Evolutionary conservation across 2,113 vertebrate genomes (phyloP), one percentile per base, ranked within the genome.

Genomic region (Loxodonta africana): DNA sequence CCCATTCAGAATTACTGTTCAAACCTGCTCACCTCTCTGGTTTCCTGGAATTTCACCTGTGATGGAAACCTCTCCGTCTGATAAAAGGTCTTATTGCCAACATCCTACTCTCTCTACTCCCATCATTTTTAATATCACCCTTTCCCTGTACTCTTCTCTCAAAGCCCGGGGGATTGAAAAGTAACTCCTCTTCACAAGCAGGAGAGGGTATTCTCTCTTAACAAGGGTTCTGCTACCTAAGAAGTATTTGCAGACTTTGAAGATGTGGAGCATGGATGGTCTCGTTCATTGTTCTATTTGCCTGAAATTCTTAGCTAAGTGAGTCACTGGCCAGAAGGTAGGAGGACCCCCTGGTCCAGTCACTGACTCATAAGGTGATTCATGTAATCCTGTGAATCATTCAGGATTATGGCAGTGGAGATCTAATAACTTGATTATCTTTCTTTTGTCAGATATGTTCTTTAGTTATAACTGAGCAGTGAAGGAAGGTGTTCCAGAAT

Each of bases 401-500:
- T 96, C 67, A 83, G 51, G 17, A 65, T 91, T 88, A 41, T 2
- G 57, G 53, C 33, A 80, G 51, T 41, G 26, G 15, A 80, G 0
- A 11, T 84, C 26, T 78, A 30, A 80, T 83, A 88, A 71, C 15
- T n/a, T 28, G 23, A 88, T 93, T 48, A 18, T 14, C 28, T 33
- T 8, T 33, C 12, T 81, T 92, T 84, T 82, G 88, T 91, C 33
- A 86, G 73, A 83, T 63, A 80, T 0, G 2, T 89, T 87, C 28
- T 93, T 14, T 91, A 67, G 18, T 51, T 71, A 26, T 69, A 69
- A 89, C 10, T 81, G 74, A 95, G 18, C 3, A 96, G 51, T 89
- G 33, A 92, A 89, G 83, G 67, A 90, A 93, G 71, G 67, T 90
- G 14, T 53, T 33, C 57, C n/a, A 86, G 76, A 77, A 84, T 91